Evolutionary conservation across 2,888 invertebrate genomes (phyloP), one percentile per base, ranked within the genome.

Genomic region (Scaptomyza reducta): DNA sequence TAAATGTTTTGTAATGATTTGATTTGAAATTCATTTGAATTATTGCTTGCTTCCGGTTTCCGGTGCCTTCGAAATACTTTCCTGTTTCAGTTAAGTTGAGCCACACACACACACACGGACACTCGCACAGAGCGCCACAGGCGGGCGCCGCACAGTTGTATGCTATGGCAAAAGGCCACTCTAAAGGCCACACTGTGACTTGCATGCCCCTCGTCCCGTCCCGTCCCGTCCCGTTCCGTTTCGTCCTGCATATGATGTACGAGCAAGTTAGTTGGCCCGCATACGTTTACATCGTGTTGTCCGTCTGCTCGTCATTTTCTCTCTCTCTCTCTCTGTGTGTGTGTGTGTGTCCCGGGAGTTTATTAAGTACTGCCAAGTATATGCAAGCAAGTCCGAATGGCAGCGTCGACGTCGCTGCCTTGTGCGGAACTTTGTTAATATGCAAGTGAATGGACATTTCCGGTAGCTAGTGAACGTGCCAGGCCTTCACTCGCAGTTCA

Each of bases 21-120:
- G 89, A 90, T 89, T 89, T 90, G 86, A 87, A 90, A 90, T 89
- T 90, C 88, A 89, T 90, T 90, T 90, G 90, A 90, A 88, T 90
- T 90, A 90, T 90, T 90, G 89, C 89, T 89, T 89, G 82, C 89
- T 90, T 90, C 90, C 90, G 84, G 90, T 79, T 88, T 90, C 89
- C 90, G 89, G 80, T 80, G 77, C 79, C 87, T 85, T 85, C 83
- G 79, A 81, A 89, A 82, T 80, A 88, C 86, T 89, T 88, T 88
- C 84, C 84, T 87, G 87, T 86, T 83, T 70, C 72, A 71, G 75
- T 70, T 77, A 62, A 62, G 74, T 74, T 66, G 57, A 70, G 60
- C 70, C 77, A 76, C 60, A 47, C 38, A 38, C 38, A 38, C 14
- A 38, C 38, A 38, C 14, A 38, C 22, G 6, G 10, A 31, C 3